Evolutionary conservation across 2,113 vertebrate genomes (phyloP), one percentile per base, ranked within the genome.

Genomic region (Rattus rattus): DNA sequence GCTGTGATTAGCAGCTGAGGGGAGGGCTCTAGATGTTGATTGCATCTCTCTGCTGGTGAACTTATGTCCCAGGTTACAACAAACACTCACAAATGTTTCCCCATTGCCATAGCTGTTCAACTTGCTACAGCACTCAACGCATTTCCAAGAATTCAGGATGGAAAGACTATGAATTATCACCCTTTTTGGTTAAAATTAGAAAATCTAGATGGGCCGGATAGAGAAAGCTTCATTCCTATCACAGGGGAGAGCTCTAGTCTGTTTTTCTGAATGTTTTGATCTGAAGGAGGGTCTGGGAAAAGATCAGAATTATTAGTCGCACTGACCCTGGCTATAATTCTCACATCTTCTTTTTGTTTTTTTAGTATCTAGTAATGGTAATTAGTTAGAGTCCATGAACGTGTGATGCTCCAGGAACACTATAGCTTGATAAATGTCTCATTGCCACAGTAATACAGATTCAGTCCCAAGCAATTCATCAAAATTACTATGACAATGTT

Each of bases 1-100:
- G 11, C 20, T 33, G 1, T 16, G 6, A 26, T 26, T 3, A 20
- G 24, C 76, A 56, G 7, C 6, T 5, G 61, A 4, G 0, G 2
- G 22, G 59, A 5, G 1, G 36, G 20, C 3, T 20, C 0, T 14
- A 8, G 22, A 43, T 92, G 36, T 1, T 52, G 11, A 81, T 8
- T 88, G 33, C 24, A 79, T 77, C 10, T 77, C 20, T 59, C 24
- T 94, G 77, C 36, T 16, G 47, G n/a, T 49, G 28, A n/a, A 5
- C 10, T 33, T 67, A 1, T 49, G 12, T 65, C 52, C 88, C 28
- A 70, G 43, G 43, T 61, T 81, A 17, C 49, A 52, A 69, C 4
- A 20, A 52, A 69, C 4, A 20, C 6, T 85, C 12, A 17, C 7
- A 67, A 26, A 1, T 69, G 7, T 30, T 80, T 47, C 7, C 69